A percentile compares a stretch with the other conserved stretches of the same genome.
Conservation (phyloP, 2,113 vertebrate genomes). For the Ailurus styani region DNA sequence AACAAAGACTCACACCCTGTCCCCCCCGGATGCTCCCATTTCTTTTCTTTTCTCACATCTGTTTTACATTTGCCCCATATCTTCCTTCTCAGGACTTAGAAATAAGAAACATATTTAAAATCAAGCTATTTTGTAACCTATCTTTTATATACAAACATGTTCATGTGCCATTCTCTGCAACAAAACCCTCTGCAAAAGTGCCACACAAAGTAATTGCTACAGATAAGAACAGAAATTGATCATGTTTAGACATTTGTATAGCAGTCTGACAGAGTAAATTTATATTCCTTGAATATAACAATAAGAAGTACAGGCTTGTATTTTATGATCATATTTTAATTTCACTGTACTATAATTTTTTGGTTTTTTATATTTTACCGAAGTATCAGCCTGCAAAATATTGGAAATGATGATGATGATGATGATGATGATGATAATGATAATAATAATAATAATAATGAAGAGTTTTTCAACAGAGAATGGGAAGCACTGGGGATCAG, state of each 20-base stretch:
- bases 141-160: not conserved
- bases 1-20: not conserved
- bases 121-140: not conserved
- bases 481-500: not conserved
- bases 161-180: not conserved
- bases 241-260: not conserved
- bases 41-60: not conserved
- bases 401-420: not conserved
- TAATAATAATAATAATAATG: not conserved
- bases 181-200: not conserved
- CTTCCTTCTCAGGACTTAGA: not conserved
- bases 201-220: not conserved
- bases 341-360: not conserved
- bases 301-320: not conserved
- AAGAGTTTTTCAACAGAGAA: not conserved
- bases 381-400: not conserved
- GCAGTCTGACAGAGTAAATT: not conserved
- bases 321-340: not conserved
- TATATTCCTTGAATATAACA: not conserved
- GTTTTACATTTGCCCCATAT: not conserved
- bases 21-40: accelerated
- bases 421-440: not conserved
- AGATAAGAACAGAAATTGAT: not conserved
- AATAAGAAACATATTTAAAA: not conserved
- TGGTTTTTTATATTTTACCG: not conserved